A percentile compares a stretch with the other conserved stretches of the same genome.
These are phyloP conservation scores for Ormia ochracea DNA, from an alignment of 2,888 invertebrate genomes.

Conservation along the genomic window DNA sequence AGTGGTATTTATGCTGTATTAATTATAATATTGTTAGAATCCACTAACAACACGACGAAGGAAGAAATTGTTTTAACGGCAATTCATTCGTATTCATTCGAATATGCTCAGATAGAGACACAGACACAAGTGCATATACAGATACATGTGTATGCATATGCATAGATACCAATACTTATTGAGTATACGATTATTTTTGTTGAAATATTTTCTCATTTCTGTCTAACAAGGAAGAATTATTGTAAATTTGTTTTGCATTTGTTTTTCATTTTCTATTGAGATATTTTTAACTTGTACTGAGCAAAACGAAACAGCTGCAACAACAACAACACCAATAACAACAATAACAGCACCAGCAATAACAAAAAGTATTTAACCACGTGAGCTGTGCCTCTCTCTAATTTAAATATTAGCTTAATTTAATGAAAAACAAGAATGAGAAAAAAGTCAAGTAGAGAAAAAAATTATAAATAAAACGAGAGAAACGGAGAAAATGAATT, in stretches of 20 bases:
- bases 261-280: slow-evolving; percentile 31
- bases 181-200: background rate
- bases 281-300: slow-evolving; percentile 56
- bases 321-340: too few species aligned
- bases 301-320: too few species aligned
- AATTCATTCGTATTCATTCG: slow-evolving; percentile 8
- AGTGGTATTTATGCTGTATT: too few species aligned
- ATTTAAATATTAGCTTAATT: slow-evolving; percentile 19
- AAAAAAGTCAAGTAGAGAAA: too few species aligned
- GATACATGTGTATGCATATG: background rate
- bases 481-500: background rate
- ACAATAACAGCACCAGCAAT: slow-evolving; percentile 14
- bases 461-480: background rate
- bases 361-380: slow-evolving; percentile 48
- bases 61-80: slow-evolving; percentile 9
- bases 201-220: slow-evolving; percentile 6
- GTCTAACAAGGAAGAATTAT: background rate
- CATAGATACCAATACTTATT: background rate
- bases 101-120: slow-evolving; percentile 21
- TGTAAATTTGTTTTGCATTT: slow-evolving; percentile 21
- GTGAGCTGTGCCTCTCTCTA: slow-evolving; percentile 37
- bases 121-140: too few species aligned
- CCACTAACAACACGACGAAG: background rate
- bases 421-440: background rate
- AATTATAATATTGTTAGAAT: slow-evolving; percentile 21